Evolutionary conservation across 92 coral and sea anemone genomes (phyloP).

Genomic region (Zoanthus gigantus): DNA sequence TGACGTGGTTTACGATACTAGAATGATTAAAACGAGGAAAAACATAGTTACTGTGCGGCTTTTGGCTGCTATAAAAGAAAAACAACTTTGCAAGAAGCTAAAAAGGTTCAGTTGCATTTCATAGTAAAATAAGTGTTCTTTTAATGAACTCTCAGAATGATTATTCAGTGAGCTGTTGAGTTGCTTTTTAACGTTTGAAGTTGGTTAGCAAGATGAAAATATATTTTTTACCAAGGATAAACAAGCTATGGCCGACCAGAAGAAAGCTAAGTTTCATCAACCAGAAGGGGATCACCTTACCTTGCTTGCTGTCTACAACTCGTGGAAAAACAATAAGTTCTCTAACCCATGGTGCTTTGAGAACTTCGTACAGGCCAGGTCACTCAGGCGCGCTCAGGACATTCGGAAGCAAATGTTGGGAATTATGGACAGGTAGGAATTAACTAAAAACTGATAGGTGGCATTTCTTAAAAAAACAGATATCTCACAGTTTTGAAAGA

Average conservation of each 20-base stretch:
- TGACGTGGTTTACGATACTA: too few species aligned
- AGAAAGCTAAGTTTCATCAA: constrained; percentile 99
- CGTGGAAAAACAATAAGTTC: constrained; percentile 98
- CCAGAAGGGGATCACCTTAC: constrained; percentile 98
- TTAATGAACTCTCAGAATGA: not conserved
- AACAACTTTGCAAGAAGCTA: too few species aligned
- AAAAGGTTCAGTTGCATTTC: too few species aligned
- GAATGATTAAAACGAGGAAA: too few species aligned
- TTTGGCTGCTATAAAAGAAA: too few species aligned
- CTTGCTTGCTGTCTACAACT: constrained; percentile 94
- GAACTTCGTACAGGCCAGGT: constrained; percentile 99
- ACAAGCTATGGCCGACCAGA: constrained; percentile 98
- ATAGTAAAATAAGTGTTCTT: not conserved
- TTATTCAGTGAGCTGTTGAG: not conserved
- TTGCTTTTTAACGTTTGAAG: too few species aligned
- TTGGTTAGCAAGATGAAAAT: too few species aligned
- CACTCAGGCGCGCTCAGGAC: constrained; percentile 96
- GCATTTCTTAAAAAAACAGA: not conserved
- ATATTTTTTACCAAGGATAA: constrained; percentile 71
- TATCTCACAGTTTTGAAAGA: too few species aligned
- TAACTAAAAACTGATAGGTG: not conserved
- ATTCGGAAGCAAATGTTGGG: constrained; percentile 99
- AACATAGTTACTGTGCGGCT: too few species aligned
- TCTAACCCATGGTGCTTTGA: constrained; percentile 99
- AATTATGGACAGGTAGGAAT: constrained; percentile 93